Evolutionary conservation across 2,797 vertebrate genomes (phyloP).

Genomic region (Loriculus beryllinus): DNA sequence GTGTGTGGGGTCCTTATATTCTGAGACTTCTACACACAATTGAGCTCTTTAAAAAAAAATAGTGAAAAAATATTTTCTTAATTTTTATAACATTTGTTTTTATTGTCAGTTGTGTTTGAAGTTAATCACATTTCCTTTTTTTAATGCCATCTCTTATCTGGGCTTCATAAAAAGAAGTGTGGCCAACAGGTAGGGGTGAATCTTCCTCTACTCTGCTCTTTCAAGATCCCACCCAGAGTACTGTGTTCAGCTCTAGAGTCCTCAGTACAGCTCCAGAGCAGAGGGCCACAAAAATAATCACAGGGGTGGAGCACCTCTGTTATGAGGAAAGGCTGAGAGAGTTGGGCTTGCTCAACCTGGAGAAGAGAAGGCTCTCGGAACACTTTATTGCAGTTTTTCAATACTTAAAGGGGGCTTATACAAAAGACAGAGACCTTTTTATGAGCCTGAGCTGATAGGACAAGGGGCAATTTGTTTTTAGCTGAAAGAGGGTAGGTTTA

Average conservation of each 20-base stretch:
- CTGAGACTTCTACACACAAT: not conserved
- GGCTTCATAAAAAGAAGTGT: not conserved
- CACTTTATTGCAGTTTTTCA: not conserved
- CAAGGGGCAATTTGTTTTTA: not conserved
- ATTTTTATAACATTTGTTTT: not conserved
- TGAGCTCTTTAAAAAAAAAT: too few relatives aligned
- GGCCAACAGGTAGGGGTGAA: not conserved
- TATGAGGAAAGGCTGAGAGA: not conserved
- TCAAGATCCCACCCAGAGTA: not conserved
- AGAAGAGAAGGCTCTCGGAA: not conserved
- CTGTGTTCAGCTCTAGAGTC: not conserved
- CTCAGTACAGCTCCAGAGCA: not conserved
- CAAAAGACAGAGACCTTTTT: not conserved
- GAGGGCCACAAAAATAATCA: not conserved
- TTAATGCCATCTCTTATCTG: not conserved
- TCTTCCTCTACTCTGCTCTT: rapidly evolving
- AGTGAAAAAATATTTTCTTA: not conserved
- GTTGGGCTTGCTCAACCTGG: not conserved
- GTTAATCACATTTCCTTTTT: not conserved
- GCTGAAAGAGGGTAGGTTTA: not conserved
- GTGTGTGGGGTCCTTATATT: not conserved
- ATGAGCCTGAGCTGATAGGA: not conserved
- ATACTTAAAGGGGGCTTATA: not conserved
- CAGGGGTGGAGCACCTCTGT: not conserved
- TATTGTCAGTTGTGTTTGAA: not conserved